Evolutionary conservation across 2,888 invertebrate species (phyloP), one percentile per base, ranked within the genome.

Genomic region (Agrochola litura): DNA sequence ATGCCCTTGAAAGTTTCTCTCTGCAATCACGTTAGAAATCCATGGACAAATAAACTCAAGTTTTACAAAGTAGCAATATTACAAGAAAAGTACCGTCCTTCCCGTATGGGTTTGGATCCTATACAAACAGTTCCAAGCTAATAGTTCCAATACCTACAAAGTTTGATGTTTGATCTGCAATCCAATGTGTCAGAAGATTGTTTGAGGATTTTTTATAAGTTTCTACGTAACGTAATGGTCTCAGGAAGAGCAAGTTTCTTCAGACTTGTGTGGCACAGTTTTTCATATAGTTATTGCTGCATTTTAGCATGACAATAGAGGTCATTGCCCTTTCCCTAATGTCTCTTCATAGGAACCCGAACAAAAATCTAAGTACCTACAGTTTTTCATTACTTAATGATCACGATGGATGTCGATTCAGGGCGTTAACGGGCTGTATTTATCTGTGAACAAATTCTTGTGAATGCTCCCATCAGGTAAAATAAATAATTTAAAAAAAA

Each of bases 81-180:
- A n/a, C 14, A 73, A 30, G 66, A 49, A 73, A 60, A 61, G 73
- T n/a, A 19, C 30, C 14, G 1, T n/a, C 65, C 37, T 65, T 41
- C 25, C 54, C n/a, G 12, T 60, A 37, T 14, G 19, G 0, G 25
- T 46, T 25, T 0, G 14, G 41, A 41, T 65, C 68, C 81, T 69
- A 46, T 30, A 3, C 68, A 79, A 81, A 79, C 68, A 79, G 58
- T 46, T 64, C 30, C 19, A 14, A 16, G 6, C 6, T 54, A 74
- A 60, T 67, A 80, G 67, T 63, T 60, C 19, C 58, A 41, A 30
- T 10, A 30, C 41, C 19, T 25, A 37, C 14, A 16, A 64, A 81
- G 65, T 70, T 81, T 56, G 22, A 25, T 81, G 61, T 80, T 80
- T 81, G 65, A 70, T 58, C 49, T 81, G 43, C 82, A 56, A 70